Conservation (phyloP, 2,888 invertebrate genomes). For the Lasius platythorax region DNA sequence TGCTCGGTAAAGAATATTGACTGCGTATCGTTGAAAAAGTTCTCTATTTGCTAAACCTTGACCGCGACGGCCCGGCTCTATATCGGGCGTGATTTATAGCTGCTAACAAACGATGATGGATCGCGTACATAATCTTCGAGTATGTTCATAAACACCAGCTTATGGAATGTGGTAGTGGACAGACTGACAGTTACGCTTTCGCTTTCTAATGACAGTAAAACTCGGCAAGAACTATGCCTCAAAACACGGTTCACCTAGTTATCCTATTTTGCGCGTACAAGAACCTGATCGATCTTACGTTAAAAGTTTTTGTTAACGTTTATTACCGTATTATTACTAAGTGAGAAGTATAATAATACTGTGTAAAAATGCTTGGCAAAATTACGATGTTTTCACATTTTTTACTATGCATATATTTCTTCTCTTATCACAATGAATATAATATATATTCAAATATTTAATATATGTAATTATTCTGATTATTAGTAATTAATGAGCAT, state of each 20-base stretch:
- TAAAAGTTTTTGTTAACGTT: constrained; percentile 9
- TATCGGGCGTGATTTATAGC: constrained; percentile 64
- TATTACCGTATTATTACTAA: not conserved
- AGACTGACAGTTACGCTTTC: constrained; percentile 57
- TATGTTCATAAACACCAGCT: constrained; percentile 46
- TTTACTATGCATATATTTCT: not conserved
- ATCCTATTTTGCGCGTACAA: constrained; percentile 14
- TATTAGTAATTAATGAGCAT: not conserved
- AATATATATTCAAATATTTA: constrained; percentile 16
- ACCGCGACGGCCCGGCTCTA: constrained; percentile 41
- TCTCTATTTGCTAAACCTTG: constrained; percentile 62
- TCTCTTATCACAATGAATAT: not conserved
- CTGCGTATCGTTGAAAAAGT: constrained; percentile 8
- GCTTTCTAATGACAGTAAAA: constrained; percentile 53
- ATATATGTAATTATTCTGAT: not conserved
- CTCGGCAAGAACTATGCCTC: constrained; percentile 36
- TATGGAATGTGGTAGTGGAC: constrained; percentile 28
- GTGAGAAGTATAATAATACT: constrained; percentile 9
- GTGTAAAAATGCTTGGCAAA: not conserved
- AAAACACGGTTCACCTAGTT: constrained; percentile 16
- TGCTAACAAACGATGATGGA: constrained; percentile 63
- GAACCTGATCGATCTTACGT: not conserved
- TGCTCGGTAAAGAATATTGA: not conserved
- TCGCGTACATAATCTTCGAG: constrained; percentile 58
- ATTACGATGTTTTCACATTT: not conserved